Evolutionary conservation across 2,113 vertebrate genomes (phyloP).

Genomic region (Neogale vison): DNA sequence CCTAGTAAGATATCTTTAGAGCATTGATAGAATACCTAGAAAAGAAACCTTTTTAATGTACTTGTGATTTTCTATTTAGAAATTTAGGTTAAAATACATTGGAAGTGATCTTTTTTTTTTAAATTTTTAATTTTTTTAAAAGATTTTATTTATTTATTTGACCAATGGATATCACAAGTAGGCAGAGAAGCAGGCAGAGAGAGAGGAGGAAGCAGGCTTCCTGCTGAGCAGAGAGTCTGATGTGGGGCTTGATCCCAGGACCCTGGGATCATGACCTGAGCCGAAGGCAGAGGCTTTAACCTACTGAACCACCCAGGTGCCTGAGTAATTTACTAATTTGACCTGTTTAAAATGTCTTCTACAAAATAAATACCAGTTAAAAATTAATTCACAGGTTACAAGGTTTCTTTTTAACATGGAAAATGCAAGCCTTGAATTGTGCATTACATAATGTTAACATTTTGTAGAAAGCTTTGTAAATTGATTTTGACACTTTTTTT

Average conservation of each 20-base stretch:
- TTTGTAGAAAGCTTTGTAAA: slow-evolving; percentile 4
- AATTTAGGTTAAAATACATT: background rate
- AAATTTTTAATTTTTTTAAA: too few species aligned
- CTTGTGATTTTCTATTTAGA: background rate
- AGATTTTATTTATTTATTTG: too few species aligned
- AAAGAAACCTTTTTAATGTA: slow-evolving; percentile 27
- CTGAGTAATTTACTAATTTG: background rate
- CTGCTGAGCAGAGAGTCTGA: too few species aligned
- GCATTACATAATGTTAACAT: background rate
- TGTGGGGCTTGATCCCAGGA: too few species aligned
- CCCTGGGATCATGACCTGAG: too few species aligned
- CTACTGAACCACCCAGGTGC: too few species aligned
- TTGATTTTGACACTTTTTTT: slow-evolving; percentile 33
- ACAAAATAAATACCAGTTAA: background rate
- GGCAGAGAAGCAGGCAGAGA: too few species aligned
- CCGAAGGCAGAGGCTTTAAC: too few species aligned
- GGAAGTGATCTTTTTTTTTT: background rate
- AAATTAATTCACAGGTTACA: slow-evolving; percentile 23
- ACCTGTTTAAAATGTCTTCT: slow-evolving; percentile 28
- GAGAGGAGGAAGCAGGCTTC: too few species aligned
- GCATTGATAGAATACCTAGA: background rate
- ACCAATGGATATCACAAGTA: too few species aligned
- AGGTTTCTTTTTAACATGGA: slow-evolving; percentile 27
- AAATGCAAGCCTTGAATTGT: slow-evolving; percentile 24
- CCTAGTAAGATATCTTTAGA: background rate